These are phyloP conservation scores for Apodemus speciosus DNA, from an alignment of 2,113 vertebrate species.

Conservation along the genomic window DNA sequence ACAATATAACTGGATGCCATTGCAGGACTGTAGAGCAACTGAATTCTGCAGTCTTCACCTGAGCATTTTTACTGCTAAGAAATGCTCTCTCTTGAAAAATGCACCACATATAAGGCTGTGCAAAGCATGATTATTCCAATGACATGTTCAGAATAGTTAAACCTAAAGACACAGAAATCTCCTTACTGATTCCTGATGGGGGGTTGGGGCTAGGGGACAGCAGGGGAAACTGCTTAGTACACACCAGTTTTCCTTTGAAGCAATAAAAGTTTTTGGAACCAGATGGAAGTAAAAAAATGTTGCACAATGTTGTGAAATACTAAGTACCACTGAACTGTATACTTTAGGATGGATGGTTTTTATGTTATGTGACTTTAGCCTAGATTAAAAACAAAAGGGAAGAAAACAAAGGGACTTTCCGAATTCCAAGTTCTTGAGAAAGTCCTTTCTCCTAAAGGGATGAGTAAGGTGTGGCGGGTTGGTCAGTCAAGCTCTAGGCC, in stretches of 20 bases:
- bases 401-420: slow-evolving; percentile 72
- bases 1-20: background rate
- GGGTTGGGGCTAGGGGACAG: fast-evolving
- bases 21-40: background rate
- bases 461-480: slow-evolving; percentile 70
- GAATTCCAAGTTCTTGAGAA: slow-evolving; percentile 52
- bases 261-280: slow-evolving; percentile 15
- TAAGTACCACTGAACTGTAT: background rate
- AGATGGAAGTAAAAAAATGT: background rate
- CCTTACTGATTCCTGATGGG: background rate
- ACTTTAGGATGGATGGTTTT: background rate
- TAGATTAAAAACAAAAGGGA: slow-evolving; percentile 7
- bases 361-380: slow-evolving; percentile 39
- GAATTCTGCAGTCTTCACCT: background rate
- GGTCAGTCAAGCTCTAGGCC: background rate
- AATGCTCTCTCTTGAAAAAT: background rate
- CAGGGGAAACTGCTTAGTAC: background rate
- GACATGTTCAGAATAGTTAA: background rate
- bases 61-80: background rate
- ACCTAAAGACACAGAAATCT: background rate
- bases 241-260: background rate
- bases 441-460: slow-evolving; percentile 30
- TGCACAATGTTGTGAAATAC: background rate
- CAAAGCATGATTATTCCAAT: background rate
- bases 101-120: background rate